Evolutionary conservation across 2,797 vertebrate species (phyloP).

Genomic region (Scolopax bukidnonensis): DNA sequence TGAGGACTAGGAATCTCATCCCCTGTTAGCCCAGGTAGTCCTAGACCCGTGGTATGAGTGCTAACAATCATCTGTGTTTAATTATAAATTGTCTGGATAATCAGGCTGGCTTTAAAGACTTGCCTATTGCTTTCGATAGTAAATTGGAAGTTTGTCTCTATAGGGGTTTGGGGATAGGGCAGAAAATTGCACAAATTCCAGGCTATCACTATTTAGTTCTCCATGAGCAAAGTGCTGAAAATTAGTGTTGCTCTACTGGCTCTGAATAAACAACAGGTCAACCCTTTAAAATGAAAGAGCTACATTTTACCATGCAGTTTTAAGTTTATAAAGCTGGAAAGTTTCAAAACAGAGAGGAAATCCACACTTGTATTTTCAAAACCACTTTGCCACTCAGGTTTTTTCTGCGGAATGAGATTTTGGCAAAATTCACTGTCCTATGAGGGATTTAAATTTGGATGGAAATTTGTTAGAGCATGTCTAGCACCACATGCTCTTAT

Average conservation of each 20-base stretch:
- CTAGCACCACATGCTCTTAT: neutral
- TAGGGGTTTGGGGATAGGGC: neutral
- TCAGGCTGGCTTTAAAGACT: neutral
- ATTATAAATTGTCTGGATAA: neutral
- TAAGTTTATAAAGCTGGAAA: neutral
- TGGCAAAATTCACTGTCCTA: neutral
- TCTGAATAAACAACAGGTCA: neutral
- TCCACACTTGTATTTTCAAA: neutral
- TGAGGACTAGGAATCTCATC: neutral
- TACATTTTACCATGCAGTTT: neutral
- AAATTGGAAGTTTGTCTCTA: neutral
- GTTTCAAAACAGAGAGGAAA: neutral
- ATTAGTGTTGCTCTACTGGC: neutral
- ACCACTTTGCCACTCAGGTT: neutral
- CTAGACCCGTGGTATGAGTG: neutral
- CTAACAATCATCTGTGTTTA: neutral
- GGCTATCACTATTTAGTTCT: neutral
- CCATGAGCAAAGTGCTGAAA: neutral
- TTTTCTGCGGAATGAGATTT: neutral
- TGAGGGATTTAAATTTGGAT: neutral
- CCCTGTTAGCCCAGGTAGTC: neutral
- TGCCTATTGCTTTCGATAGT: neutral
- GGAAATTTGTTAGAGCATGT: neutral
- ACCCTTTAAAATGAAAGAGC: neutral
- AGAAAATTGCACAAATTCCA: neutral